Percentiles rank a stretch among this genome's conserved stretches.
These are phyloP conservation scores for Oreohelix idahoensis DNA, from an alignment of 1,140 invertebrate genomes.

Conservation along the genomic window DNA sequence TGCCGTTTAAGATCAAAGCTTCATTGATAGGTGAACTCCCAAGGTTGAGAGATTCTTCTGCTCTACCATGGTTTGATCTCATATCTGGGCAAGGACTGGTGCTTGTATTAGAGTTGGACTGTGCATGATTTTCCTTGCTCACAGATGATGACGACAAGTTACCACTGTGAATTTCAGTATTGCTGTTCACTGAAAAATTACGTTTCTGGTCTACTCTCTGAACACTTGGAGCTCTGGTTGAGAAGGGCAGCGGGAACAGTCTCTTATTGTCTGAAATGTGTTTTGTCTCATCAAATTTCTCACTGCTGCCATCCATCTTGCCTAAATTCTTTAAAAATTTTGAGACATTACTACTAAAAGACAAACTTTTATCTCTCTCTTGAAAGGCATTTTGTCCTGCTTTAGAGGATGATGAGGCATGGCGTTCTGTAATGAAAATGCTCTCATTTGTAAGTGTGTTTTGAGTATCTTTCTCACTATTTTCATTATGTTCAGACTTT, in stretches of 20 bases:
- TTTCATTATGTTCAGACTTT: neutral
- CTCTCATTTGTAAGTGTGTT: neutral
- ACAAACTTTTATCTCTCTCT: neutral
- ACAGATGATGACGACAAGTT: too few relatives aligned
- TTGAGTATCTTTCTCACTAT: neutral
- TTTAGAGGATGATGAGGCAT: too few relatives aligned
- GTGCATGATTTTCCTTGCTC: neutral
- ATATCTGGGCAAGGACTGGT: too few relatives aligned
- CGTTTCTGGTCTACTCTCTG: too few relatives aligned
- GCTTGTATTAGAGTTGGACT: neutral
- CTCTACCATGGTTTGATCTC: too few relatives aligned
- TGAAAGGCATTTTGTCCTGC: neutral
- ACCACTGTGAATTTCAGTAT: too few relatives aligned
- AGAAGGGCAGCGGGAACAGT: neutral
- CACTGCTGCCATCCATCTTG: neutral
- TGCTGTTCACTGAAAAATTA: too few relatives aligned
- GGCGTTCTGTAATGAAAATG: neutral
- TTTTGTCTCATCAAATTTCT: neutral
- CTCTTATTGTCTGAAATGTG: conserved; percentile 12
- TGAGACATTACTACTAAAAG: neutral
- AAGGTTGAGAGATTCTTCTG: too few relatives aligned
- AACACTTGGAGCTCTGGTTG: neutral
- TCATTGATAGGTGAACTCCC: too few relatives aligned
- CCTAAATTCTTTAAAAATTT: too few relatives aligned
- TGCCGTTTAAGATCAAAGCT: too few relatives aligned